Conservation (phyloP, 2,113 vertebrate genomes). For the Callionymus lyra region DNA sequence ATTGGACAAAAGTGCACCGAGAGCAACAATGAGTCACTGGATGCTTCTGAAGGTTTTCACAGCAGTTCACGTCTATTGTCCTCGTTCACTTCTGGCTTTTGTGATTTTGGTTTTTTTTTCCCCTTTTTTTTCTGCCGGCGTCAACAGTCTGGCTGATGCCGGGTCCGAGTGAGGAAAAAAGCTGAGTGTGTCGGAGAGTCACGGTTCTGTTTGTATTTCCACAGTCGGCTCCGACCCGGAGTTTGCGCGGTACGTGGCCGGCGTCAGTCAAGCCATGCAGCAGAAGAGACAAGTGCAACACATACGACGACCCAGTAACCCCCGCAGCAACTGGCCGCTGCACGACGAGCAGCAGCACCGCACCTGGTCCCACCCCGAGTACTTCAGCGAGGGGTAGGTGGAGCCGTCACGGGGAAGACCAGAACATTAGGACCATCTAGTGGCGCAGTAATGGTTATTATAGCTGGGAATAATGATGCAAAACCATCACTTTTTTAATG, state of each 20-base stretch:
- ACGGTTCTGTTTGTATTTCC: conserved; percentile 36
- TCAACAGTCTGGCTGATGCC: conserved; percentile 44
- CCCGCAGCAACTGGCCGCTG: conserved; percentile 87
- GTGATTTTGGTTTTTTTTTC: conserved; percentile 31
- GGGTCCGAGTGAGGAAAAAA: conserved; percentile 37
- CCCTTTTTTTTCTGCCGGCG: conserved; percentile 38
- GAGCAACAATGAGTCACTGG: too few relatives aligned
- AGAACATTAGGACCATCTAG: too few relatives aligned
- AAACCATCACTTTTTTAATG: too few relatives aligned
- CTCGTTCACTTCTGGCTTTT: conserved; percentile 30
- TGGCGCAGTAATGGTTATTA: too few relatives aligned
- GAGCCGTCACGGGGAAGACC: background rate
- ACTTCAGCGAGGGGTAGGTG: conserved; percentile 89
- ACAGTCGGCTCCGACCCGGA: conserved; percentile 96
- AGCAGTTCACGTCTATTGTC: conserved; percentile 17
- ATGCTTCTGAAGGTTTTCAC: background rate
- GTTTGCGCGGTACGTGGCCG: conserved; percentile 94
- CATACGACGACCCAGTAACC: conserved; percentile 79
- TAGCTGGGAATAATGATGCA: too few relatives aligned
- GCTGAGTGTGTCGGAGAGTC: conserved; percentile 54
- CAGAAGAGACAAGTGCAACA: conserved; percentile 94
- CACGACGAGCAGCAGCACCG: conserved; percentile 85
- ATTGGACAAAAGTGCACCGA: too few relatives aligned
- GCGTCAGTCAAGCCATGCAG: conserved; percentile 97
- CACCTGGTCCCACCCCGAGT: conserved; percentile 91